phyloP scores from a whole-genome alignment of 2,888 invertebrate species.

The Venustoraphidia nigricollis region DNA sequence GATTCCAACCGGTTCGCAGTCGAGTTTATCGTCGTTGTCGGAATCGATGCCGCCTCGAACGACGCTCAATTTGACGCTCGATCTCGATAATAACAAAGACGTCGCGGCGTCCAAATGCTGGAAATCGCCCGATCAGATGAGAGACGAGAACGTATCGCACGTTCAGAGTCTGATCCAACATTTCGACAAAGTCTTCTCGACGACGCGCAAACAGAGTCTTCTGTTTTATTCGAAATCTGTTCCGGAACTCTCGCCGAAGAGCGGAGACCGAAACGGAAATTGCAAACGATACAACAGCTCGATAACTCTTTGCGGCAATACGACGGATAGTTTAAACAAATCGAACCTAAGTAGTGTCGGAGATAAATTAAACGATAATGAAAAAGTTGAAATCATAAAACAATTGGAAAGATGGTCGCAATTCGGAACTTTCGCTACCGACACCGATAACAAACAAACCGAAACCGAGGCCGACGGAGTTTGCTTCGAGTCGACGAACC shows the following conservation, averaged over 20 bases:
- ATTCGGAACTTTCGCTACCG: conserved; percentile 23
- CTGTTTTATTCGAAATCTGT: conserved; percentile 21
- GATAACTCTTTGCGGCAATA: no score
- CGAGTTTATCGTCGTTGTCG: conserved; percentile 20
- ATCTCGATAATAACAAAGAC: conserved; percentile 21
- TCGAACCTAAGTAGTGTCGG: no score
- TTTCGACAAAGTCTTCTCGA: conserved; percentile 34
- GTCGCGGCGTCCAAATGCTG: conserved; percentile 35
- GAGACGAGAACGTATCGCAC: conserved; percentile 25
- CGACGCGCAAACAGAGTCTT: conserved; percentile 7
- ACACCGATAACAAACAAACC: no score
- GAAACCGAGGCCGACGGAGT: background rate
- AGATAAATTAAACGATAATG: conserved; percentile 25
- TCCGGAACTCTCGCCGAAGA: conserved; percentile 18
- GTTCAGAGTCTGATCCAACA: conserved; percentile 56
- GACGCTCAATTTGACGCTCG: background rate
- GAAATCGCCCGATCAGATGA: conserved; percentile 56
- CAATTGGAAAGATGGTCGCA: conserved; percentile 27
- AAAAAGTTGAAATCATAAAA: conserved; percentile 25
- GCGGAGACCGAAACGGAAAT: conserved; percentile 12
- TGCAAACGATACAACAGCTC: no score
- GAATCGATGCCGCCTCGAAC: conserved; percentile 2
- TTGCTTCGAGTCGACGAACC: no score
- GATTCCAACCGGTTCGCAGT: conserved; percentile 32
- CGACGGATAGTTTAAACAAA: no score